Percentiles rank a stretch among this genome's conserved stretches.
These are phyloP conservation scores for Liopterus haemorrhoidalis DNA, from an alignment of 2,888 invertebrate species.

Conservation along the genomic window DNA sequence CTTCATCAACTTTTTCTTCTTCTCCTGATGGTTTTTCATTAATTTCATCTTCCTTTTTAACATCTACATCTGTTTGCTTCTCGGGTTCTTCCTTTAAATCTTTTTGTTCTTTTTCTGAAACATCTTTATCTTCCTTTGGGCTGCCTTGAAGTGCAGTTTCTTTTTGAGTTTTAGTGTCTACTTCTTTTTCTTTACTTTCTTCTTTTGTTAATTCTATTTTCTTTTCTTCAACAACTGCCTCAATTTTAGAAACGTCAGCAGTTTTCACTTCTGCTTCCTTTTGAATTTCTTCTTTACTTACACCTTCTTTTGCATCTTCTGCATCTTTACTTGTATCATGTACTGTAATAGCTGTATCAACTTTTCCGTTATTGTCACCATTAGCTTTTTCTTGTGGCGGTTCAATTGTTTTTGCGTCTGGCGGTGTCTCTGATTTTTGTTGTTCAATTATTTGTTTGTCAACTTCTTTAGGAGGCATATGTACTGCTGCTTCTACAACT, in stretches of 20 bases:
- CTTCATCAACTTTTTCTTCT: slow-evolving; percentile 19
- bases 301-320: slow-evolving; percentile 43
- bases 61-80: slow-evolving; percentile 11
- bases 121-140: slow-evolving; percentile 3
- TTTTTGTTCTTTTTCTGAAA: slow-evolving; percentile 8
- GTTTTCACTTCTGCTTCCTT: slow-evolving; percentile 41
- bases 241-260: slow-evolving; percentile 41
- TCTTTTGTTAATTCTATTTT: slow-evolving; percentile 17
- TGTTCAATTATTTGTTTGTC: slow-evolving; percentile 41
- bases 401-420: slow-evolving; percentile 15
- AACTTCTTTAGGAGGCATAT: slow-evolving; percentile 38
- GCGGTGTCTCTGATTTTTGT: slow-evolving; percentile 40
- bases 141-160: slow-evolving; percentile 4
- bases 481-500: slow-evolving; percentile 43
- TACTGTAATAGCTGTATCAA: slow-evolving; percentile 5
- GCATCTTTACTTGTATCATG: slow-evolving; percentile 38
- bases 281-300: slow-evolving; percentile 39
- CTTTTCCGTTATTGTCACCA: slow-evolving; percentile 38
- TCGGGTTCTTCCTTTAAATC: slow-evolving; percentile 38
- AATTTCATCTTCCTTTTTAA: slow-evolving; percentile 12
- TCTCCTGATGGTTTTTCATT: slow-evolving; percentile 15
- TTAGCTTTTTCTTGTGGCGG: slow-evolving; percentile 34
- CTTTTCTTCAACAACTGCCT: slow-evolving; percentile 2
- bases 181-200: slow-evolving; percentile 23
- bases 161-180: slow-evolving; percentile 11